Percentiles rank a stretch among this genome's conserved stretches.
Evolutionary conservation across 2,888 invertebrate genomes (phyloP).

Genomic region (Leistus spinibarbis): DNA sequence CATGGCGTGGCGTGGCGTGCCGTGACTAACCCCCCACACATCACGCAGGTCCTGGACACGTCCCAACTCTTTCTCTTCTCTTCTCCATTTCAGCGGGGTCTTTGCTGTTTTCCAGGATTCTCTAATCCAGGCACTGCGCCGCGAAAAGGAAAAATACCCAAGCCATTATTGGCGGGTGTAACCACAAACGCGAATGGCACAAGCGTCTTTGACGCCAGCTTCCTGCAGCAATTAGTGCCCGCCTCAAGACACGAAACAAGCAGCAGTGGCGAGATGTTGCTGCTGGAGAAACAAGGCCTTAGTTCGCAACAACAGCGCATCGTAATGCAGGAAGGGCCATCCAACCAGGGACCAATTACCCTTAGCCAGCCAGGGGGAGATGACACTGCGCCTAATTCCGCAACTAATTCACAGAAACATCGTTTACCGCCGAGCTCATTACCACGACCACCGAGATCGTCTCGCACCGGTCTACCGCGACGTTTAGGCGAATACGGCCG

Average conservation of each 20-base stretch:
- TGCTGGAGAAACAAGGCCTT: constrained; percentile 77
- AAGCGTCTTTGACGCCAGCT: constrained; percentile 46
- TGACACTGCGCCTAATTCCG: neutral
- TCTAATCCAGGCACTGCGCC: constrained; percentile 76
- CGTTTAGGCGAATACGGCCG: constrained; percentile 71
- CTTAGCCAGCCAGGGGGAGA: neutral
- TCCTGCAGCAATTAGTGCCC: constrained; percentile 47
- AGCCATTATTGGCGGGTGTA: constrained; percentile 74
- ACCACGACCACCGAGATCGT: constrained; percentile 71
- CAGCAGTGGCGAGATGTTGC: constrained; percentile 68
- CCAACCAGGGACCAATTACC: constrained; percentile 28
- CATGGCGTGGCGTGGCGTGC: constrained; percentile 55
- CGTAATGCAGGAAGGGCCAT: constrained; percentile 59
- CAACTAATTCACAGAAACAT: constrained; percentile 28
- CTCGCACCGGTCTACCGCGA: constrained; percentile 55
- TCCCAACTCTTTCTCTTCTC: constrained; percentile 60
- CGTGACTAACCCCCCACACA: constrained; percentile 58
- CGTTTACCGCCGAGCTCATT: constrained; percentile 75
- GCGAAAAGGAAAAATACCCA: constrained; percentile 78
- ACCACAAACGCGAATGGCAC: constrained; percentile 54
- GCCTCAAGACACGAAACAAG: constrained; percentile 56
- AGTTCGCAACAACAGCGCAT: constrained; percentile 74
- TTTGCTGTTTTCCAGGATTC: constrained; percentile 86
- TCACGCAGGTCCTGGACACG: constrained; percentile 57
- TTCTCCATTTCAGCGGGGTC: constrained; percentile 75